Conservation (phyloP, 2,888 invertebrate species). For the Caenorhabditis becei region DNA sequence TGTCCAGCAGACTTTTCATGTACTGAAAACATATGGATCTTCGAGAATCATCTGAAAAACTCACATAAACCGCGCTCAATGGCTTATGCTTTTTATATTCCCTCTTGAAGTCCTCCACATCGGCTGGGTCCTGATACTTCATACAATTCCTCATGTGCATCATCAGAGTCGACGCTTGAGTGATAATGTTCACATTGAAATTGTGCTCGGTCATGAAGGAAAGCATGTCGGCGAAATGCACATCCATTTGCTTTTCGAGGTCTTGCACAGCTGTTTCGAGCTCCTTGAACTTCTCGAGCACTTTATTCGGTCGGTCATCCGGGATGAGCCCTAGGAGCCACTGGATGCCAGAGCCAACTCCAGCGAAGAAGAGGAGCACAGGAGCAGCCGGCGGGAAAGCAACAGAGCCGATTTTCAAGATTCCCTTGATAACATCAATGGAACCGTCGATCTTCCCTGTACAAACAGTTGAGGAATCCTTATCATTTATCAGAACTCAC, state of each 20-base stretch:
- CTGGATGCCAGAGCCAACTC: neutral
- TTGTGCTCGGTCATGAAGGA: too few species aligned
- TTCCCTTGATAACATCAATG: neutral
- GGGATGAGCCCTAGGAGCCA: neutral
- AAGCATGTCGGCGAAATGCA: neutral
- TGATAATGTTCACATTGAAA: too few species aligned
- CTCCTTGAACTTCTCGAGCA: neutral
- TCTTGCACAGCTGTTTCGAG: neutral
- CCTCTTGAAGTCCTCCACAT: too few species aligned
- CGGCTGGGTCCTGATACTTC: too few species aligned
- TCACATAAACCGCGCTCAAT: too few species aligned
- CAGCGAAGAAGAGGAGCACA: neutral
- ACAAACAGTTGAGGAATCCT: too few species aligned
- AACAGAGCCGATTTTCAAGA: neutral
- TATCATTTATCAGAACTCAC: neutral
- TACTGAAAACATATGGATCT: too few species aligned
- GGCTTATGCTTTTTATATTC: too few species aligned
- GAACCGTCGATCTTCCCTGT: neutral
- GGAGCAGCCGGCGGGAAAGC: slow-evolving; percentile 9
- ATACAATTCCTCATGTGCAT: too few species aligned
- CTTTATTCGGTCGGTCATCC: neutral
- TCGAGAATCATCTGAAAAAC: too few species aligned
- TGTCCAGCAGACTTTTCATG: too few species aligned
- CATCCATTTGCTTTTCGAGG: neutral
- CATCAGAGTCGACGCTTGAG: too few species aligned